Evolutionary conservation across 1,140 invertebrate species (phyloP).

Genomic region (Dreissena polymorpha): DNA sequence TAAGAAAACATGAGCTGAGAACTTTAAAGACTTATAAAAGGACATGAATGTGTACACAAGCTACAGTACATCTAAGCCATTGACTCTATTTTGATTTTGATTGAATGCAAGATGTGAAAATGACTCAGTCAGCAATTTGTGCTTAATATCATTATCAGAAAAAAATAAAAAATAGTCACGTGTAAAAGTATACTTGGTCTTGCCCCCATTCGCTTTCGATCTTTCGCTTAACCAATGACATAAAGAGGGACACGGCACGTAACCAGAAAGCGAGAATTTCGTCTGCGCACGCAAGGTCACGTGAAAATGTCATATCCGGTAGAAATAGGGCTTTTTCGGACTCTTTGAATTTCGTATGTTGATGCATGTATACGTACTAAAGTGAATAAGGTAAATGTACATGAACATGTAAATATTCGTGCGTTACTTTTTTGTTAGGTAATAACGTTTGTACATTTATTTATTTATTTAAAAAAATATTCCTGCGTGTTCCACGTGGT

Average conservation of each 20-base stretch:
- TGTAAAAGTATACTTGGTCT: neutral
- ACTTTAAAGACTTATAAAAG: neutral
- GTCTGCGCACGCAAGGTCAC: neutral
- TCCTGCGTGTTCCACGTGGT: slow-evolving; percentile 21
- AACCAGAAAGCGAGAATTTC: neutral
- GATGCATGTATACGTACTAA: neutral
- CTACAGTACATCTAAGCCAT: neutral
- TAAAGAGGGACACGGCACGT: neutral
- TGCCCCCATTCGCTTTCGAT: neutral
- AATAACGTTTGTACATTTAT: neutral
- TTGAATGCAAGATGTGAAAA: neutral
- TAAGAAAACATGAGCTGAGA: neutral
- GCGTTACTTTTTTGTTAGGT: neutral
- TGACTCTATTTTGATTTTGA: neutral
- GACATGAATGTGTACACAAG: neutral
- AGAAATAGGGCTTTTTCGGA: no score
- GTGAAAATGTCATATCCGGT: neutral
- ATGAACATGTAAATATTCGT: neutral
- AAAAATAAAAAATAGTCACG: slow-evolving; percentile 12
- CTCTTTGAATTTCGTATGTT: neutral
- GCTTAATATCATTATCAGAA: slow-evolving; percentile 6
- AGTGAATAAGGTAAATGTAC: neutral
- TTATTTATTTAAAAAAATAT: neutral
- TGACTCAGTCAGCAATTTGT: neutral
- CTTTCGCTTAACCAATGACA: neutral